Percentiles rank a stretch among this genome's conserved stretches.
These are phyloP conservation scores for Nicator chloris DNA, from an alignment of 2,113 vertebrate species.

Conservation along the genomic window DNA sequence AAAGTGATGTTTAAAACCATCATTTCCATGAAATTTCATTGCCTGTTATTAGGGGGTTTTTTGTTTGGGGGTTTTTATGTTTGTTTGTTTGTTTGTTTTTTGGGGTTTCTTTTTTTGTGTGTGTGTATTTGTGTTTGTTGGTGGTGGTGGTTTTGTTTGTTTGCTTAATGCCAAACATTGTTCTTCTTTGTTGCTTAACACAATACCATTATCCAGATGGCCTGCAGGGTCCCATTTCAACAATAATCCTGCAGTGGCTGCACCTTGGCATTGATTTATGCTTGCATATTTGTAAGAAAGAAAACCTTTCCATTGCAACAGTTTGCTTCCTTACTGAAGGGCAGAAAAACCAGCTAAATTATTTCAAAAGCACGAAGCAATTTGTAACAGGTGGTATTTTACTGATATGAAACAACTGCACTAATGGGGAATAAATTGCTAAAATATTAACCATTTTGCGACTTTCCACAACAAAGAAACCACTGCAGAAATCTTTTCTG, in stretches of 20 bases:
- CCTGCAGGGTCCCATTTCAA: slow-evolving; percentile 4
- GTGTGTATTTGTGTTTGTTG: no score
- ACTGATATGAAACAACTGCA: background rate
- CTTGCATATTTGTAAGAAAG: background rate
- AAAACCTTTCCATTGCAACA: background rate
- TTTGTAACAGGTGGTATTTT: slow-evolving; percentile 9
- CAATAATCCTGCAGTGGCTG: background rate
- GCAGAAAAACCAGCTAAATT: background rate
- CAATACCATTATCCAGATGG: background rate
- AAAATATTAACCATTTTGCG: background rate
- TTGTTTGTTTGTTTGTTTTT: no score
- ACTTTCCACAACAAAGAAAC: background rate
- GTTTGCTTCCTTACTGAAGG: slow-evolving; percentile 10
- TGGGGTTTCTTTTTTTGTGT: no score
- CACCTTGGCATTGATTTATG: slow-evolving; percentile 46
- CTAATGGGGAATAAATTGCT: background rate
- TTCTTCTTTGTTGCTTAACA: background rate
- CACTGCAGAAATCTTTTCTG: background rate
- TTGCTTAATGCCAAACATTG: no score
- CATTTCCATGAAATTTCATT: background rate
- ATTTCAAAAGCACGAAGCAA: slow-evolving; percentile 4
- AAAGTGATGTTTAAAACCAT: background rate
- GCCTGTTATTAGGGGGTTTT: background rate
- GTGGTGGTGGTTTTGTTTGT: no score
- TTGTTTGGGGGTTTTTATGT: no score